Conservation (phyloP, 2,113 vertebrate species). For the Microtus pennsylvanicus region DNA sequence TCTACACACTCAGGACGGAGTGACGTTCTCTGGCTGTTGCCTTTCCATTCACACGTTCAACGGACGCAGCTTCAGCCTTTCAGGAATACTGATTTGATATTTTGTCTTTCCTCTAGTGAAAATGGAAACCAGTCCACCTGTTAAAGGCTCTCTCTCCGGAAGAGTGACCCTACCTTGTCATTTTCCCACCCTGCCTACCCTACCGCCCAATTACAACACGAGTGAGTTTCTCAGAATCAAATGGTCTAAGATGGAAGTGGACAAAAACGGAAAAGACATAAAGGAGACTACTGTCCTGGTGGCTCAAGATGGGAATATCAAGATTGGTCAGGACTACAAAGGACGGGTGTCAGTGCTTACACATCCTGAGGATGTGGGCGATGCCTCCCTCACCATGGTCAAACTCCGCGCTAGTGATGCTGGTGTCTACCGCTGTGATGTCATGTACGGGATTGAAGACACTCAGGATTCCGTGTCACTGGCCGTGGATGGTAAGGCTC, state of each 20-base stretch:
- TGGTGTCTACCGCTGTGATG: slow-evolving; percentile 95
- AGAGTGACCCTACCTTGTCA: slow-evolving; percentile 94
- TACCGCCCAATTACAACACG: slow-evolving; percentile 86
- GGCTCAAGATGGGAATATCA: slow-evolving; percentile 95
- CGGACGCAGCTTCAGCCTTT: neutral
- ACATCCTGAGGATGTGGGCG: slow-evolving; percentile 92
- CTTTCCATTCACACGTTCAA: neutral
- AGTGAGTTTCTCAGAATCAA: slow-evolving; percentile 95
- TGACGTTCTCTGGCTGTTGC: neutral
- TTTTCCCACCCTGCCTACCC: slow-evolving; percentile 93
- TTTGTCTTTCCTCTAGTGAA: slow-evolving; percentile 78
- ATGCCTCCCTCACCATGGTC: slow-evolving; percentile 94
- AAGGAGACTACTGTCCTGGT: slow-evolving; percentile 94
- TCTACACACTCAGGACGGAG: neutral
- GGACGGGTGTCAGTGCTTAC: slow-evolving; percentile 94
- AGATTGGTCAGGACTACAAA: slow-evolving; percentile 92
- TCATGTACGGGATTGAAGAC: slow-evolving; percentile 96
- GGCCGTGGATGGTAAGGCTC: slow-evolving; percentile 92
- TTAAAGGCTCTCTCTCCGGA: slow-evolving; percentile 93
- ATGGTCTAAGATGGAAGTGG: slow-evolving; percentile 94
- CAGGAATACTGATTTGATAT: slow-evolving; percentile 17
- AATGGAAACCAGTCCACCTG: slow-evolving; percentile 85
- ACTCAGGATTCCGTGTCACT: slow-evolving; percentile 92
- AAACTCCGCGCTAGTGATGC: slow-evolving; percentile 95
- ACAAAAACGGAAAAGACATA: slow-evolving; percentile 87